phyloP scores from a whole-genome alignment of 2,888 invertebrate species.

The Cerastis leucographa region DNA sequence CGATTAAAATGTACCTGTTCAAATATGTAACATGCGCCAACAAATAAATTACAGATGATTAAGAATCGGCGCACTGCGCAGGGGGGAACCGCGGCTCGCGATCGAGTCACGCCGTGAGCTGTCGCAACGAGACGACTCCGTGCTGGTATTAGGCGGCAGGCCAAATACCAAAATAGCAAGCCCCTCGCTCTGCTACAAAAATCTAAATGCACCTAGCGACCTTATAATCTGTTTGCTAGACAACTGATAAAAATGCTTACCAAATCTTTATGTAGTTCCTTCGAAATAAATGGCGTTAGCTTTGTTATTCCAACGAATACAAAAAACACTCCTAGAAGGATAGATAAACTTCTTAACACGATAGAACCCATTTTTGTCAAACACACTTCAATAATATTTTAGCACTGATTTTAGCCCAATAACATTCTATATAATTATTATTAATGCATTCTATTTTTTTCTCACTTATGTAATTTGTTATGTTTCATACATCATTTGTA shows the following conservation, averaged over 20 bases:
- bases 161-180: conserved; percentile 90
- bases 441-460: conserved; percentile 26
- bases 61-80: conserved; percentile 49
- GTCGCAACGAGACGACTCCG: conserved; percentile 82
- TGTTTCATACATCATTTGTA: conserved; percentile 40
- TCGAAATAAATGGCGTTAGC: conserved; percentile 97
- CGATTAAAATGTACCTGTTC: conserved; percentile 39
- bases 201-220: conserved; percentile 84
- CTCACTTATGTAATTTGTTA: conserved; percentile 56
- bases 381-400: conserved; percentile 59
- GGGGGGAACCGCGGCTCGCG: conserved; percentile 56
- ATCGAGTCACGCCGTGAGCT: conserved; percentile 70
- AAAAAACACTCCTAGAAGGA: conserved; percentile 98
- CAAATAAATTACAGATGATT: conserved; percentile 57
- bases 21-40: conserved; percentile 53
- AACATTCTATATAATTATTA: conserved; percentile 47
- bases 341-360: conserved; percentile 97
- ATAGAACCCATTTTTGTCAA: conserved; percentile 91
- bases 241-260: conserved; percentile 88
- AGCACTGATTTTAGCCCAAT: conserved; percentile 66
- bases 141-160: conserved; percentile 88
- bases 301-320: conserved; percentile 98
- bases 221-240: conserved; percentile 72
- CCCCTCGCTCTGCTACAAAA: conserved; percentile 86
- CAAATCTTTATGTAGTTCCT: conserved; percentile 99